phyloP scores from a whole-genome alignment of 2,113 vertebrate genomes.

The Phrynosoma blainvillii region DNA sequence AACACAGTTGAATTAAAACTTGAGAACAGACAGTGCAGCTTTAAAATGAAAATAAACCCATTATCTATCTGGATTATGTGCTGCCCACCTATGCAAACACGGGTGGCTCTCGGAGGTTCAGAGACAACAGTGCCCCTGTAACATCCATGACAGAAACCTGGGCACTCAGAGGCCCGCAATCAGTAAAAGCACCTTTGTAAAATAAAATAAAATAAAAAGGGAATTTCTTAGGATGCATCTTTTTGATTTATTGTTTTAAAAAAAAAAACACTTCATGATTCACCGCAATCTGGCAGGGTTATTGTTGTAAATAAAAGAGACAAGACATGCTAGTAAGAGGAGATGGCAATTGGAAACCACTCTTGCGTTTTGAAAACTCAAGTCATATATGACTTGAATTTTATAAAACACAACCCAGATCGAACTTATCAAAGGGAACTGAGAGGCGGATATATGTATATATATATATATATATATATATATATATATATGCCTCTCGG shows the following conservation, averaged over 20 bases:
- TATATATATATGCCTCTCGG: constrained; percentile 20
- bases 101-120: neutral
- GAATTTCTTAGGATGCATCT: constrained; percentile 16
- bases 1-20: constrained; percentile 78
- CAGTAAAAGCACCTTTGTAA: constrained; percentile 16
- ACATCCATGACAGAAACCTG: constrained; percentile 1
- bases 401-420: no score
- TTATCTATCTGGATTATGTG: constrained; percentile 28
- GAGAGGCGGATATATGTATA: no score
- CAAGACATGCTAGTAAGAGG: constrained; percentile 73
- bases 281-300: constrained; percentile 54
- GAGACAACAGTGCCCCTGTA: neutral
- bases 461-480: neutral
- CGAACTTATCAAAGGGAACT: no score
- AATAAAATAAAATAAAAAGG: constrained; percentile 6
- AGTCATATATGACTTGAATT: neutral
- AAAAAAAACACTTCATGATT: constrained; percentile 14
- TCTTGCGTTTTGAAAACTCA: constrained; percentile 24
- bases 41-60: neutral
- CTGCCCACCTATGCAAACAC: neutral
- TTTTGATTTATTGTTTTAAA: constrained; percentile 20
- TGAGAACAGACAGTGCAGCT: constrained; percentile 66
- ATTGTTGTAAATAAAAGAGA: constrained; percentile 61
- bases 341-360: constrained; percentile 47
- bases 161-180: neutral